These are phyloP conservation scores for Hippocampus guttulatus DNA, from an alignment of 2,113 vertebrate genomes.

Conservation along the genomic window DNA sequence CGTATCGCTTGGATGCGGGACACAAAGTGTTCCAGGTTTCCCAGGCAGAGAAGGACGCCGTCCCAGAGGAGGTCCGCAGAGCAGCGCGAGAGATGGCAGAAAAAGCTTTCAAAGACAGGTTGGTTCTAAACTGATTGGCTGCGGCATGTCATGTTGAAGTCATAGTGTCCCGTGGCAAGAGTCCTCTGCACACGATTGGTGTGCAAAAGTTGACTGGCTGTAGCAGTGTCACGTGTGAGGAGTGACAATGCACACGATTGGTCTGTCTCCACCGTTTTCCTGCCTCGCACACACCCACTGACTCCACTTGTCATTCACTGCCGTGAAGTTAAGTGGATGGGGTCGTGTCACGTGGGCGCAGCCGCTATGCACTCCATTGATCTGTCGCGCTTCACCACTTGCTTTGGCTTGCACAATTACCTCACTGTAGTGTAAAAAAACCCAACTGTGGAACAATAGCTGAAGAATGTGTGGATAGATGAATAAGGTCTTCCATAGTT, in stretches of 20 bases:
- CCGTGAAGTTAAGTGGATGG: no score
- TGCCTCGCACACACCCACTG: no score
- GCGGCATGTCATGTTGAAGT: no score
- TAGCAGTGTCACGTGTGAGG: no score
- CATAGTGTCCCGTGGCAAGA: no score
- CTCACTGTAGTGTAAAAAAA: neutral
- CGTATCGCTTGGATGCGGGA: conserved; percentile 88
- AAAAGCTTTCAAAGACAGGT: conserved; percentile 90
- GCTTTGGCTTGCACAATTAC: neutral
- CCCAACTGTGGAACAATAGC: neutral
- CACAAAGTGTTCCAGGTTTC: conserved; percentile 90
- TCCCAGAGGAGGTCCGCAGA: conserved; percentile 87
- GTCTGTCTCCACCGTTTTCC: no score
- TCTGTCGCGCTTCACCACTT: no score
- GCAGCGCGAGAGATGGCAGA: conserved; percentile 90
- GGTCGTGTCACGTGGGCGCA: no score
- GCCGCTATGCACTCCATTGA: neutral
- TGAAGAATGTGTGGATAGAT: neutral
- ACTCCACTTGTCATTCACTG: no score
- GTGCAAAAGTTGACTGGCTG: neutral
- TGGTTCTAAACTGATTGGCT: neutral
- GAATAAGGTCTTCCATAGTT: neutral
- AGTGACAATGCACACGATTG: no score
- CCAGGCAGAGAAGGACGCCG: conserved; percentile 86
- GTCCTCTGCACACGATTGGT: no score